phyloP scores from a whole-genome alignment of 2,888 invertebrate genomes.

The Eupithecia vulgata region DNA sequence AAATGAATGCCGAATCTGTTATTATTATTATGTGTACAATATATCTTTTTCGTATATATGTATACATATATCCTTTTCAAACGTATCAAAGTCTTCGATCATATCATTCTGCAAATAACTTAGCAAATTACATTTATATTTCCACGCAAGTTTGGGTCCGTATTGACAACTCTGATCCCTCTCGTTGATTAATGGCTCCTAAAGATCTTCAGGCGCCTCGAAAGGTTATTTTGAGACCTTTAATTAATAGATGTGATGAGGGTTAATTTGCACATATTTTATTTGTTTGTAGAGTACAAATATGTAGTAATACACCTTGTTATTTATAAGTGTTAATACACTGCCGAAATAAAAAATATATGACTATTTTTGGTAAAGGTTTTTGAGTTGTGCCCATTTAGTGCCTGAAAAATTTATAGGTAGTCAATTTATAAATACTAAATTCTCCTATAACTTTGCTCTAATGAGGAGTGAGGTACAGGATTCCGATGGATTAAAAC shows the following conservation, averaged over 20 bases:
- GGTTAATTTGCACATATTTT: conserved; percentile 6
- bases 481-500: conserved; percentile 19
- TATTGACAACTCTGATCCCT: conserved; percentile 58
- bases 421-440: not conserved
- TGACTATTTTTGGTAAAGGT: not conserved
- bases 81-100: not conserved
- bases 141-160: conserved; percentile 46
- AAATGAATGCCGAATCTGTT: not conserved
- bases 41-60: too few relatives aligned
- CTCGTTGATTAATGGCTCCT: conserved; percentile 56
- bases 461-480: conserved; percentile 25
- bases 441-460: not conserved
- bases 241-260: conserved; percentile 26
- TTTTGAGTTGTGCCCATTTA: not conserved
- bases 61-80: not conserved
- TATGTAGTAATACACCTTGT: too few relatives aligned
- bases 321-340: not conserved
- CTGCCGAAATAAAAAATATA: not conserved
- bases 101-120: conserved; percentile 1
- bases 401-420: too few relatives aligned
- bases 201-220: conserved; percentile 27
- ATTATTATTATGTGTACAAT: too few relatives aligned
- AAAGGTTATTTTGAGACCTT: conserved; percentile 24
- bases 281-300: too few relatives aligned
- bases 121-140: conserved; percentile 2